Conservation (phyloP, 2,888 invertebrate genomes). For the Coenonympha glycerion region DNA sequence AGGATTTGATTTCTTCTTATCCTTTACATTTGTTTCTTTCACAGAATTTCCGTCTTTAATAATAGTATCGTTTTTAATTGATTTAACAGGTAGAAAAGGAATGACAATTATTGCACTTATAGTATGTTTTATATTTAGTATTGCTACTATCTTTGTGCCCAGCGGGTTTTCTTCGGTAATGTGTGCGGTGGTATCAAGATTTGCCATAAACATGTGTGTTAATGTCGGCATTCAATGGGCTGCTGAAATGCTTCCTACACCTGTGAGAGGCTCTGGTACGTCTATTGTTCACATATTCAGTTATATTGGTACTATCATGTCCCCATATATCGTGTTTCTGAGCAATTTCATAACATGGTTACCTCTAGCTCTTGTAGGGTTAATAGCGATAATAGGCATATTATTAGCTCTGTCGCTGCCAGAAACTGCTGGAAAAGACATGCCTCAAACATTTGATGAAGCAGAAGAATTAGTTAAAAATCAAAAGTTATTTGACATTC, state of each 20-base stretch:
- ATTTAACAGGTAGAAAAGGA: conserved; percentile 49
- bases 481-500: conserved; percentile 46
- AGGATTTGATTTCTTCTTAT: conserved; percentile 53
- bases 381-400: conserved; percentile 37
- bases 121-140: conserved; percentile 41
- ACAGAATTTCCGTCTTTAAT: conserved; percentile 55
- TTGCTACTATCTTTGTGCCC: conserved; percentile 41
- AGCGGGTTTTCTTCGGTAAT: conserved; percentile 46
- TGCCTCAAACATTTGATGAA: conserved; percentile 61
- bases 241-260: conserved; percentile 54
- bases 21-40: conserved; percentile 52
- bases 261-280: conserved; percentile 50
- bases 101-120: conserved; percentile 36
- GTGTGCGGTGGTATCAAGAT: conserved; percentile 53
- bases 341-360: conserved; percentile 45
- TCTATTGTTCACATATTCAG: conserved; percentile 52
- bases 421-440: conserved; percentile 52
- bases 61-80: conserved; percentile 48
- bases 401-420: conserved; percentile 44
- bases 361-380: conserved; percentile 45
- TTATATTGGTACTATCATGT: conserved; percentile 41
- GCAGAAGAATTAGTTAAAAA: conserved; percentile 45
- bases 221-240: conserved; percentile 51
- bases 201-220: conserved; percentile 48
- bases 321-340: conserved; percentile 57